Conservation (phyloP, 2,888 invertebrate species). For the Sarcophaga carnaria region DNA sequence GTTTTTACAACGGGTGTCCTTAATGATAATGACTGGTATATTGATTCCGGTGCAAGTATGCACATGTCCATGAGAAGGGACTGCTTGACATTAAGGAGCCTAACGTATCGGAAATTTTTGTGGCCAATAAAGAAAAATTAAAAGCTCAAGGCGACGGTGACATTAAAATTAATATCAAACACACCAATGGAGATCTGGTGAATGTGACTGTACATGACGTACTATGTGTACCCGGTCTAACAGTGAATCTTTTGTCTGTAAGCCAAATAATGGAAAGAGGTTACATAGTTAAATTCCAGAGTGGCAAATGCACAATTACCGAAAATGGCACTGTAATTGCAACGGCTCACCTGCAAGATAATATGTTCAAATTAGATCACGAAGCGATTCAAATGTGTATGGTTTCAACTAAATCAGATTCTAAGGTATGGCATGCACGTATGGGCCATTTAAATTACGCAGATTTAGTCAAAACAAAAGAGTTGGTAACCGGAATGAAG, state of each 20-base stretch:
- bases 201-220: constrained; percentile 8
- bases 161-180: too few relatives aligned
- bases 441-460: constrained; percentile 66
- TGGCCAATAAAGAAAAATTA: constrained; percentile 26
- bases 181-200: neutral
- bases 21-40: too few relatives aligned
- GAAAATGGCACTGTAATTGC: constrained; percentile 13
- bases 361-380: constrained; percentile 28
- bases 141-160: constrained; percentile 23
- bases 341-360: neutral
- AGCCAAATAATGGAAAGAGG: constrained; percentile 30
- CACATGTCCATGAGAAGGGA: too few relatives aligned
- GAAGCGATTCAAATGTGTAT: neutral
- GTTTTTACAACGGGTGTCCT: too few relatives aligned
- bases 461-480: constrained; percentile 18
- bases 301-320: constrained; percentile 23
- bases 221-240: constrained; percentile 14
- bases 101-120: neutral
- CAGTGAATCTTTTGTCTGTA: constrained; percentile 43
- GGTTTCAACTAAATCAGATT: too few relatives aligned
- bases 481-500: constrained; percentile 28
- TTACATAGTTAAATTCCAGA: constrained; percentile 19
- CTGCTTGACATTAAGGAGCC: neutral
- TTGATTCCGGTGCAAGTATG: too few relatives aligned
- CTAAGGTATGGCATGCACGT: constrained; percentile 64